These are phyloP conservation scores for Microctonus aethiopoides DNA, from an alignment of 2,888 invertebrate species.

Conservation along the genomic window DNA sequence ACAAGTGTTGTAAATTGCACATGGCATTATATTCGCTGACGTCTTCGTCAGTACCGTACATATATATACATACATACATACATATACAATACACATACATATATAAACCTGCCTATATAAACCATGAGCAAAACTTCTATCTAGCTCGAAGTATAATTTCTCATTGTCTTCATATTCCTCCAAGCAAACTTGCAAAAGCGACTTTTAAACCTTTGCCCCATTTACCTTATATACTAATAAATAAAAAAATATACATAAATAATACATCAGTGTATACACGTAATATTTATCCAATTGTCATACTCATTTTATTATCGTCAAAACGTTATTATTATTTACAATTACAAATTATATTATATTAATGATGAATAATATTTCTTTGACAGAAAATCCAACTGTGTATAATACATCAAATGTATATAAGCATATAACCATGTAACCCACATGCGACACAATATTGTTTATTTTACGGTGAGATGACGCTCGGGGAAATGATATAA, in stretches of 20 bases:
- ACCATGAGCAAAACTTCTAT: slow-evolving; percentile 11
- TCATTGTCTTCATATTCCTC: slow-evolving; percentile 5
- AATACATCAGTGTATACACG: too few relatives aligned
- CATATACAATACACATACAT: too few relatives aligned
- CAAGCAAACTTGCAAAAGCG: slow-evolving; percentile 6
- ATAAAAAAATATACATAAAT: not conserved
- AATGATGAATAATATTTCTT: slow-evolving; percentile 14
- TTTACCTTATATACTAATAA: not conserved
- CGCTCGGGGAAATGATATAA: not conserved
- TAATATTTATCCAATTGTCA: not conserved
- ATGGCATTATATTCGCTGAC: slow-evolving; percentile 7
- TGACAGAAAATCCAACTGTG: not conserved
- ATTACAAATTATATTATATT: slow-evolving; percentile 14
- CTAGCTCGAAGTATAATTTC: slow-evolving; percentile 19
- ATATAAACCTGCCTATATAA: not conserved
- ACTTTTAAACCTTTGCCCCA: slow-evolving; percentile 2
- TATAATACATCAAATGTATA: not conserved
- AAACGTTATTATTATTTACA: not conserved
- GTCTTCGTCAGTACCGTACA: slow-evolving; percentile 11
- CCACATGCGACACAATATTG: not conserved
- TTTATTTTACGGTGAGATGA: not conserved
- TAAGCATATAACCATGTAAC: too few relatives aligned
- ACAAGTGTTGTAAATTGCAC: slow-evolving; percentile 39
- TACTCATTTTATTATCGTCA: not conserved
- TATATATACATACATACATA: not conserved